Evolutionary conservation across 2,888 invertebrate genomes (phyloP).

Genomic region (Hirudinaria manillensis): DNA sequence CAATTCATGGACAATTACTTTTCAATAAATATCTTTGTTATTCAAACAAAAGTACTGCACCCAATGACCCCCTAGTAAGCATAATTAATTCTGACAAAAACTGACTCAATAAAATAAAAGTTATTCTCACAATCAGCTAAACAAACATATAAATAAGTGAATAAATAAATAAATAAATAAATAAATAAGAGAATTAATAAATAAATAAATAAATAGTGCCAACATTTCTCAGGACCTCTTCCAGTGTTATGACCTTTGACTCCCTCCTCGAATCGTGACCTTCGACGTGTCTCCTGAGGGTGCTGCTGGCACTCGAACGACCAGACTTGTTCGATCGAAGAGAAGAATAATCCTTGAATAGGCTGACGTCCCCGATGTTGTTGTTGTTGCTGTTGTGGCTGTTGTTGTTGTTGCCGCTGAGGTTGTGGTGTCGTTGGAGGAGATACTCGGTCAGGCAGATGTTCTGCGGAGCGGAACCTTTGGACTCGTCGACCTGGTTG

Average conservation of each 20-base stretch:
- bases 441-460: not conserved
- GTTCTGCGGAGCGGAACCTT: not conserved
- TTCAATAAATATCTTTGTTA: too few species aligned
- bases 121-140: too few species aligned
- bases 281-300: not conserved
- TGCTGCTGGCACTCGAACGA: conserved; percentile 3
- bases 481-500: not conserved
- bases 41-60: too few species aligned
- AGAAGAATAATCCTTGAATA: conserved; percentile 4
- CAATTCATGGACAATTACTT: too few species aligned
- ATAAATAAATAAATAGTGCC: not conserved
- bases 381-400: conserved; percentile 1
- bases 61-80: too few species aligned
- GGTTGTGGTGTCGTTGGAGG: not conserved
- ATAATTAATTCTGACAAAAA: too few species aligned
- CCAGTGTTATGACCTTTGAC: not conserved
- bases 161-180: too few species aligned
- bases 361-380: not conserved
- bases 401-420: conserved; percentile 5
- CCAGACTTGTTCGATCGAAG: conserved; percentile 8
- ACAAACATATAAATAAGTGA: too few species aligned
- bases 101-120: too few species aligned
- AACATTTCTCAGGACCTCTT: conserved; percentile 5
- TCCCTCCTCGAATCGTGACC: not conserved
- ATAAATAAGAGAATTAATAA: not conserved